Percentiles rank a stretch among this genome's conserved stretches.
phyloP scores from a whole-genome alignment of 2,888 invertebrate genomes.

The Caenorhabditis imperialis region DNA sequence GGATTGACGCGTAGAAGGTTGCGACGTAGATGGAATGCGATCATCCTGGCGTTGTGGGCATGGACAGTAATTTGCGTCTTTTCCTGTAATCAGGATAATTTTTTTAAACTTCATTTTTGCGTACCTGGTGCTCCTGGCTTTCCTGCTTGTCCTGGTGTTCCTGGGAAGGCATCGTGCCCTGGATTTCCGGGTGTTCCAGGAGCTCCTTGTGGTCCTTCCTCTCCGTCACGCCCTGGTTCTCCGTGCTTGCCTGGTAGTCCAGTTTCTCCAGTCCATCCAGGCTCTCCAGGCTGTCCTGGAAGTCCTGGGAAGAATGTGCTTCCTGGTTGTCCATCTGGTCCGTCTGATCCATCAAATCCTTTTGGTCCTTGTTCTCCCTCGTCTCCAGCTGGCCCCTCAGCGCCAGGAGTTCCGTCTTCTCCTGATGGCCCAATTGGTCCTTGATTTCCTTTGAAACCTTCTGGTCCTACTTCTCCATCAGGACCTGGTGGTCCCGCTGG shows the following conservation, averaged over 20 bases:
- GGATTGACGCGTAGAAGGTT: constrained; percentile 25
- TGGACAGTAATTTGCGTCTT: constrained; percentile 62
- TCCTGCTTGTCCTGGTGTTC: constrained; percentile 61
- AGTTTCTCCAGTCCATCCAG: constrained; percentile 63
- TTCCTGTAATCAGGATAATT: constrained; percentile 37
- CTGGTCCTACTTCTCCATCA: constrained; percentile 53
- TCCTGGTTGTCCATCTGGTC: constrained; percentile 65
- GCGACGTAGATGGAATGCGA: constrained; percentile 25
- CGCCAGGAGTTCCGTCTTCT: constrained; percentile 59
- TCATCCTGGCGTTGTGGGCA: constrained; percentile 55
- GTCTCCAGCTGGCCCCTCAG: constrained; percentile 55
- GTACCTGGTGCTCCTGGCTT: constrained; percentile 60
- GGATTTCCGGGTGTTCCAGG: constrained; percentile 61
- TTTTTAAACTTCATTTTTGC: not conserved
- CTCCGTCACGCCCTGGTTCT: constrained; percentile 64
- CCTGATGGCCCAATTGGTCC: constrained; percentile 59
- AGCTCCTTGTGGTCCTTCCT: constrained; percentile 56
- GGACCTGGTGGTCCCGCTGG: constrained; percentile 61
- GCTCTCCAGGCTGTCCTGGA: constrained; percentile 66
- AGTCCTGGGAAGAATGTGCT: constrained; percentile 63
- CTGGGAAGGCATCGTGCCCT: constrained; percentile 64
- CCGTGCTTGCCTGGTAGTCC: constrained; percentile 66
- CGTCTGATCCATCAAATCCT: constrained; percentile 62
- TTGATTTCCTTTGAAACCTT: constrained; percentile 59
- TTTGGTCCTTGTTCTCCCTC: constrained; percentile 62